Evolutionary conservation across 2,888 invertebrate genomes (phyloP).

Genomic region (Spisula solida): DNA sequence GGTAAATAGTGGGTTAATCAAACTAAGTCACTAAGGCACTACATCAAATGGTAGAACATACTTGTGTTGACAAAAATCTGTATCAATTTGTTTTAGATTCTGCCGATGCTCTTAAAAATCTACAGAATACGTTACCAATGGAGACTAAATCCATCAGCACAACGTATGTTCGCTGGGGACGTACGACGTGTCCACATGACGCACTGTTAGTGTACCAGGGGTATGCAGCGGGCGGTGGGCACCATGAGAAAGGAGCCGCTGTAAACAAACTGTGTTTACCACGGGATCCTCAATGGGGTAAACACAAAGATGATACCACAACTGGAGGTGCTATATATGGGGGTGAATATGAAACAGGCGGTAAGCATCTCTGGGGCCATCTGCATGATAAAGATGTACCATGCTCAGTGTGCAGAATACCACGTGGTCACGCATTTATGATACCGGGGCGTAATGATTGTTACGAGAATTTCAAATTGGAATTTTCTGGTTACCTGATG

Average conservation of each 20-base stretch:
- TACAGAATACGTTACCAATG: neutral
- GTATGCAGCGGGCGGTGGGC: constrained; percentile 17
- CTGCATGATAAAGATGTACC: constrained; percentile 30
- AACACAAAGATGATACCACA: neutral
- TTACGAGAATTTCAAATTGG: constrained; percentile 24
- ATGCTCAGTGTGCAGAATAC: constrained; percentile 34
- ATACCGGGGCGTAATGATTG: constrained; percentile 21
- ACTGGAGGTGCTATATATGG: constrained; percentile 20
- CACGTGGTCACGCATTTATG: constrained; percentile 20
- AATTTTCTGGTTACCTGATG: constrained; percentile 38
- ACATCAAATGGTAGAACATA: no score
- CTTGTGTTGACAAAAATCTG: no score
- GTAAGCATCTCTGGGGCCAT: neutral
- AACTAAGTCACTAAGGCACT: no score
- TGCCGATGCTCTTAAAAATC: neutral
- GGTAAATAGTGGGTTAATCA: no score
- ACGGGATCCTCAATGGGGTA: constrained; percentile 21
- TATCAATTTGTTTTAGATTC: neutral
- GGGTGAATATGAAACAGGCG: neutral
- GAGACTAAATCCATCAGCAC: neutral
- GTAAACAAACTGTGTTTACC: constrained; percentile 32
- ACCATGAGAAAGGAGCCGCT: constrained; percentile 7
- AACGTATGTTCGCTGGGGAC: constrained; percentile 29
- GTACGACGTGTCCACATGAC: neutral
- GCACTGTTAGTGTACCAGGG: constrained; percentile 16